Percentiles rank a stretch among this genome's conserved stretches.
Evolutionary conservation across 1,140 invertebrate genomes (phyloP).

Genomic region (Ips typographus): DNA sequence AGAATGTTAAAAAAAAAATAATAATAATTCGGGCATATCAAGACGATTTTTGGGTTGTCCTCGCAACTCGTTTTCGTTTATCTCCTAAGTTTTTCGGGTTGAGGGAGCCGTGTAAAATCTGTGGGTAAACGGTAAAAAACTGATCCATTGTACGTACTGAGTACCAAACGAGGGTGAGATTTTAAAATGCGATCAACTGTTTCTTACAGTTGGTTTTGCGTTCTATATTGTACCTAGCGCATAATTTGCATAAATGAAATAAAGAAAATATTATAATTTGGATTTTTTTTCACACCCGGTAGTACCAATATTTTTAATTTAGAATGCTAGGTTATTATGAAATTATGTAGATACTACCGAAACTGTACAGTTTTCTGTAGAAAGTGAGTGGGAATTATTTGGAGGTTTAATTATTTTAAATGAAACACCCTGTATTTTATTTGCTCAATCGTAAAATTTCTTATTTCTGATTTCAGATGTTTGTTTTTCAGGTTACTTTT

Average conservation of each 20-base stretch:
- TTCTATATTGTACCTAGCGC: constrained; percentile 53
- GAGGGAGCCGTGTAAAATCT: constrained; percentile 35
- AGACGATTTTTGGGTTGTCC: neutral
- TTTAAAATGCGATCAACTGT: constrained; percentile 39
- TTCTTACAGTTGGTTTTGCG: constrained; percentile 46
- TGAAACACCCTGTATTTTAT: constrained; percentile 7
- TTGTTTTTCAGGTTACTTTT: no score
- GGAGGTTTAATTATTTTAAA: constrained; percentile 35
- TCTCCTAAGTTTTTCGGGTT: neutral
- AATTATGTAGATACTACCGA: neutral
- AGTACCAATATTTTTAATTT: neutral
- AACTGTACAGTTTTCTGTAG: neutral
- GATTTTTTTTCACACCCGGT: neutral
- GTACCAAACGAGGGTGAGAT: constrained; percentile 49
- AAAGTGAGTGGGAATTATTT: neutral
- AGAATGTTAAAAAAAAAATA: neutral
- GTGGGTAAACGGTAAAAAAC: constrained; percentile 48
- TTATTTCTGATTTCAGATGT: no score
- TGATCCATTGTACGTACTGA: constrained; percentile 52
- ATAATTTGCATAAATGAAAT: constrained; percentile 54
- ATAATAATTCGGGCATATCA: neutral
- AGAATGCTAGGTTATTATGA: neutral
- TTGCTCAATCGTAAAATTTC: no score
- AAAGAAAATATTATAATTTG: constrained; percentile 40
- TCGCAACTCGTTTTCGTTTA: neutral